These are phyloP conservation scores for Mormoops blainvillei DNA, from an alignment of 2,113 vertebrate species.

Conservation along the genomic window DNA sequence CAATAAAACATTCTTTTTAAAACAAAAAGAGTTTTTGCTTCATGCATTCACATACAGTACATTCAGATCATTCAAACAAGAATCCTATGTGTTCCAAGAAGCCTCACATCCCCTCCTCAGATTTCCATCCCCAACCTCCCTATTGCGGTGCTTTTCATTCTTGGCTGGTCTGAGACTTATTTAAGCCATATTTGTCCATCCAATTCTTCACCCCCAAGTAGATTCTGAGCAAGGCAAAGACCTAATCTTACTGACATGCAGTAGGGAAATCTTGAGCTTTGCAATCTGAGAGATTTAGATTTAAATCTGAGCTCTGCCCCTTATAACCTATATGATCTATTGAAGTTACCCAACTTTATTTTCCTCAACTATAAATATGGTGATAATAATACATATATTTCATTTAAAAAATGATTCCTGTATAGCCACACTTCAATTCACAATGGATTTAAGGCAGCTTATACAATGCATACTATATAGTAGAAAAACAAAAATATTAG, in stretches of 20 bases:
- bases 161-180: not conserved
- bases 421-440: not conserved
- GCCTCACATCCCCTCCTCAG: not conserved
- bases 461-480: not conserved
- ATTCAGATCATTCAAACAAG: not conserved
- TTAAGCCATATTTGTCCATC: not conserved
- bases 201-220: not conserved
- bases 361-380: not conserved
- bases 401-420: not conserved
- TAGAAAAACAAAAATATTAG: conserved; percentile 8
- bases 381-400: not conserved
- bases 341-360: not conserved
- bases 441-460: not conserved
- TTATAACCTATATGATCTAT: not conserved
- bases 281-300: not conserved
- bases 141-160: not conserved
- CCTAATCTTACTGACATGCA: not conserved
- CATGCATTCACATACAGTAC: not conserved
- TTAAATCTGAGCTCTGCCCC: not conserved
- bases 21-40: not conserved
- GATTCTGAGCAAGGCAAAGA: not conserved
- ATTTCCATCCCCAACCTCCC: not conserved
- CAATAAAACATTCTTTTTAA: too few species aligned
- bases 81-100: not conserved
- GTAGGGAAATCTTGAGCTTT: not conserved